These are phyloP conservation scores for Dryomyza anilis DNA, from an alignment of 2,888 invertebrate species.

Conservation along the genomic window DNA sequence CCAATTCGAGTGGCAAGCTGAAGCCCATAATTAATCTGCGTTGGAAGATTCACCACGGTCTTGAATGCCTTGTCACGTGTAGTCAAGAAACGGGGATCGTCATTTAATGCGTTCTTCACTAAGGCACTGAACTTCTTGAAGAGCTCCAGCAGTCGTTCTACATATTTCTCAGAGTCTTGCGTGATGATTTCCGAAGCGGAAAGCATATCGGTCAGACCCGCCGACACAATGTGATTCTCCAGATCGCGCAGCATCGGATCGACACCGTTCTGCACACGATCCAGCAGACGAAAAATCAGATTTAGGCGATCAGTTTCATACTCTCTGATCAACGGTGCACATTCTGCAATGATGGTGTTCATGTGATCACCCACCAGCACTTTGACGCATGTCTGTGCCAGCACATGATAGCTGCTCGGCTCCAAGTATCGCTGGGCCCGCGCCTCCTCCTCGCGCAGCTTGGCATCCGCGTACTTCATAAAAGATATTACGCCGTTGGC, in stretches of 20 bases:
- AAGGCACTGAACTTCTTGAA: slow-evolving; percentile 91
- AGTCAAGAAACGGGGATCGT: slow-evolving; percentile 96
- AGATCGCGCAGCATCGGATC: slow-evolving; percentile 88
- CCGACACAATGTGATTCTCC: slow-evolving; percentile 91
- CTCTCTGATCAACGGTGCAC: slow-evolving; percentile 88
- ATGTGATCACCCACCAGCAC: slow-evolving; percentile 92
- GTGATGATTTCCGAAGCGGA: slow-evolving; percentile 95
- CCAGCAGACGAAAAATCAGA: slow-evolving; percentile 71
- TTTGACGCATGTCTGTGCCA: slow-evolving; percentile 91
- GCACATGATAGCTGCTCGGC: slow-evolving; percentile 82
- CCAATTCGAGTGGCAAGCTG: slow-evolving; percentile 94
- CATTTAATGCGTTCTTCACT: slow-evolving; percentile 92
- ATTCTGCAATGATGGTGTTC: slow-evolving; percentile 91
- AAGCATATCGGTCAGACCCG: slow-evolving; percentile 96
- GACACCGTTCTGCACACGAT: slow-evolving; percentile 89
- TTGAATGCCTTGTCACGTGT: slow-evolving; percentile 98
- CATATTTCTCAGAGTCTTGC: slow-evolving; percentile 97
- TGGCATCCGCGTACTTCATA: slow-evolving; percentile 95
- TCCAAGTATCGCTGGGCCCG: slow-evolving; percentile 92
- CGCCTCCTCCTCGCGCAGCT: slow-evolving; percentile 92
- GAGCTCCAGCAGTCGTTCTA: slow-evolving; percentile 89
- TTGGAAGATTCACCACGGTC: slow-evolving; percentile 96
- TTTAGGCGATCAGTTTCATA: slow-evolving; percentile 92
- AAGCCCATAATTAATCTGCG: too few species aligned
- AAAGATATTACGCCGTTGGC: slow-evolving; percentile 94